Evolutionary conservation across 92 coral and sea anemone genomes (phyloP).

Genomic region (Meandrina meandrites): DNA sequence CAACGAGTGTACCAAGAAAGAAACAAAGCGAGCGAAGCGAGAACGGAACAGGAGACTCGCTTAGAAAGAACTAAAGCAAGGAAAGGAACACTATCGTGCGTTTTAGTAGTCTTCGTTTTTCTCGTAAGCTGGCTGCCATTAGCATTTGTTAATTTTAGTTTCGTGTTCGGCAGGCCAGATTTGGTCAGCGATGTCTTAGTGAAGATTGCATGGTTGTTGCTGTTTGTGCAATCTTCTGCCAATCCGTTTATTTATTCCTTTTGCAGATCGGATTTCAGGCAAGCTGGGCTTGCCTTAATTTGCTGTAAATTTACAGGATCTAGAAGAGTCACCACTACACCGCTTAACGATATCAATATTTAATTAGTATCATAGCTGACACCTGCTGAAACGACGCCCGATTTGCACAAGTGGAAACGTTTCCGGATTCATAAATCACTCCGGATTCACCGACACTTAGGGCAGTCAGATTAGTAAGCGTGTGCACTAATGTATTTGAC

Average conservation of each 20-base stretch:
- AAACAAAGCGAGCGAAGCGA: neutral
- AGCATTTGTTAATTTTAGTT: slow-evolving; percentile 37
- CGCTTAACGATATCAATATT: neutral
- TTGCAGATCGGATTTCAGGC: slow-evolving; percentile 62
- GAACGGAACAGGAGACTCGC: neutral
- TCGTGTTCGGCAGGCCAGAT: slow-evolving; percentile 19
- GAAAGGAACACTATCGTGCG: slow-evolving; percentile 62
- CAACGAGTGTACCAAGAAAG: neutral
- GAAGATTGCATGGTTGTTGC: slow-evolving; percentile 47
- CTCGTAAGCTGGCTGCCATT: slow-evolving; percentile 60
- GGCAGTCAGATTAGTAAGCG: neutral
- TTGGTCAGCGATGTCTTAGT: slow-evolving; percentile 41
- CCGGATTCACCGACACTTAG: neutral
- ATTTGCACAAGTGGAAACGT: neutral
- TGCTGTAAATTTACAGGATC: neutral
- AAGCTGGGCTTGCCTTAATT: slow-evolving; percentile 40
- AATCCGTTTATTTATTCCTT: slow-evolving; percentile 73
- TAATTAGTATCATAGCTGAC: neutral
- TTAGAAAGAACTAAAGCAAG: slow-evolving; percentile 20
- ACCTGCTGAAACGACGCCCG: neutral
- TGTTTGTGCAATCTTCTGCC: slow-evolving; percentile 60
- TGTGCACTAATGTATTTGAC: neutral
- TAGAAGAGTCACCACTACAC: neutral
- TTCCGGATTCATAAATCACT: neutral
- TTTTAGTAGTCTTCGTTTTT: slow-evolving; percentile 39